Base-by-base conservation (phyloP, 2,113 vertebrate species). In the Nannospalax galili region DNA sequence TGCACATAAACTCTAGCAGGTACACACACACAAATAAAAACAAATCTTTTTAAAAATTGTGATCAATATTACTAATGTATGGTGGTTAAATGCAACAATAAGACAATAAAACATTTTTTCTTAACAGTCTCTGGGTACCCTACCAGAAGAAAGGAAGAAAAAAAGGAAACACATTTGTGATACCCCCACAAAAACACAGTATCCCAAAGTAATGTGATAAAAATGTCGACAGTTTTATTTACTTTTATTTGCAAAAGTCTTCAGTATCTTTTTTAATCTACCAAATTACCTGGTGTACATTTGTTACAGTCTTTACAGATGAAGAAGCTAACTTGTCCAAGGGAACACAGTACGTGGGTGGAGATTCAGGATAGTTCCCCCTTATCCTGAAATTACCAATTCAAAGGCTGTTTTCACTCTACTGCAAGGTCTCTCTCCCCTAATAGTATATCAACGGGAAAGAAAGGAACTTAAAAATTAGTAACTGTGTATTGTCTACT, bases 371-470 rank as follows among this genome's bases (percentile, higher is more conserved):
- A 94, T 75, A 30, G 60, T 56, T 74, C 35, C 72, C 69, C 72
- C 75, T 42, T 62, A 84, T 37, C 35, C 37, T 85, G n/a, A 92
- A 94, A 94, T 91, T 78, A 89, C 64, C 45, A 92, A 95, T 35
- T 56, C 64, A 94, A 95, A 78, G 26, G 73, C 64, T 94, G n/a
- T 91, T 92, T 93, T 92, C 45, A 82, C 28, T 70, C 26, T 62
- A 82, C 48, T 20, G 45, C 42, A 94, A 84, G 10, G 75, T 26
- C 67, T 88, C 42, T 64, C 92, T 62, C 65, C 52, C 93, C 70
- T 85, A 94, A 86, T 48, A 88, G 93, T 30, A 79, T 20, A 82
- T 19, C 48, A 94, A 70, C 20, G 6, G 88, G 42, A 85, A 86
- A 58, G 17, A 3, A 90, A 92, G 35, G 42, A 94, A 91, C 30